A percentile compares a stretch with the other conserved stretches of the same genome.
Evolutionary conservation across 2,113 vertebrate species (phyloP).

Genomic region (Origma solitaria): DNA sequence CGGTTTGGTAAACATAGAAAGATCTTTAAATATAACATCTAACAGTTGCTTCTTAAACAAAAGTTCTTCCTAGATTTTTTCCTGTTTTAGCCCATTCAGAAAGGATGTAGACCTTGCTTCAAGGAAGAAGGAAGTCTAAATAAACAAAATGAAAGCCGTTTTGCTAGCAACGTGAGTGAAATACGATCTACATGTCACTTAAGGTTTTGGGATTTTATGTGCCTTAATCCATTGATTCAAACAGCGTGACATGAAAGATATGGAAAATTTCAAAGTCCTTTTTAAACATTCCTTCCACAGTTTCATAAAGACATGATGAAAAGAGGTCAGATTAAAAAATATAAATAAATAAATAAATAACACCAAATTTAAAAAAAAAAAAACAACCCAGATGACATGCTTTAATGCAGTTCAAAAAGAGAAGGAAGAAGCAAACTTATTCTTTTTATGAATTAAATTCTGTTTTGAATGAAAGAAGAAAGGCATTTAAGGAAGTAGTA

Average conservation of each 20-base stretch:
- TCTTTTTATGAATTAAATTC: slow-evolving; percentile 55
- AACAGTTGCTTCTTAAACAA: background rate
- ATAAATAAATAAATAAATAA: background rate
- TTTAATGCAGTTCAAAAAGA: background rate
- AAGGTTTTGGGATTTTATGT: slow-evolving; percentile 12
- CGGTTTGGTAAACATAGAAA: background rate
- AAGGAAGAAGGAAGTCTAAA: slow-evolving; percentile 12
- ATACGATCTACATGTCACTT: slow-evolving; percentile 4
- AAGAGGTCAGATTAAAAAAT: slow-evolving; percentile 10
- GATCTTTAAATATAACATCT: background rate
- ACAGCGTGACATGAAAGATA: background rate
- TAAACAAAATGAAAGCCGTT: slow-evolving; percentile 26
- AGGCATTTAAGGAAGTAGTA: slow-evolving; percentile 35
- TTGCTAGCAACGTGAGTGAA: slow-evolving; percentile 14
- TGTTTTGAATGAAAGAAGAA: slow-evolving; percentile 53
- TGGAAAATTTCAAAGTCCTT: slow-evolving; percentile 30
- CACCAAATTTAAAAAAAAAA: background rate
- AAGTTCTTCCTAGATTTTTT: background rate
- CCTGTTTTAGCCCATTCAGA: background rate
- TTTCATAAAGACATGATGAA: slow-evolving; percentile 23
- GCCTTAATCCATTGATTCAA: slow-evolving; percentile 32
- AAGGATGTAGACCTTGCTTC: background rate
- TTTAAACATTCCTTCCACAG: slow-evolving; percentile 11
- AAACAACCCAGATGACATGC: too few species aligned
- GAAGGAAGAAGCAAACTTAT: slow-evolving; percentile 40